A percentile compares a stretch with the other conserved stretches of the same genome.
These are phyloP conservation scores for Ivindomyrus marchei DNA, from an alignment of 2,113 vertebrate genomes.

Conservation along the genomic window DNA sequence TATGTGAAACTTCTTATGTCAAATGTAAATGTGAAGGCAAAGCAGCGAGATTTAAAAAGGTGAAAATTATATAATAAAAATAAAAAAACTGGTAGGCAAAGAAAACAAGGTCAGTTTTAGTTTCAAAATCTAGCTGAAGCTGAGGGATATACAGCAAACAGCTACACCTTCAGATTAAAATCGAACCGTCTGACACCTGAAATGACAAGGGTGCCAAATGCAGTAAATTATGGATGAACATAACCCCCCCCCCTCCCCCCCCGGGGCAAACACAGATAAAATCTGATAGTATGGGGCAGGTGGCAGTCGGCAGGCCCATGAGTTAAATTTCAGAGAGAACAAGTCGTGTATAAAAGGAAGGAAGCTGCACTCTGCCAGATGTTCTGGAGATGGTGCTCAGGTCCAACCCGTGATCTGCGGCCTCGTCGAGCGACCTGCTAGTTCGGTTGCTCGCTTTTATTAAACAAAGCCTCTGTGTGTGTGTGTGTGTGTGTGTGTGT, in stretches of 20 bases:
- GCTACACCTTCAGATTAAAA: slow-evolving; percentile 53
- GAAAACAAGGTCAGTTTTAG: neutral
- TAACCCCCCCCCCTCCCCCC: neutral
- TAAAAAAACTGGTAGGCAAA: neutral
- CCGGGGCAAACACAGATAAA: neutral
- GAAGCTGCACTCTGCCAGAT: neutral
- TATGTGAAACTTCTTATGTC: neutral
- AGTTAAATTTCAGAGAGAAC: neutral
- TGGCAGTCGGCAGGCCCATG: neutral
- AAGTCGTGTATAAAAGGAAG: neutral
- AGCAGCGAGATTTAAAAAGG: neutral
- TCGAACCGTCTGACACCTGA: slow-evolving; percentile 53
- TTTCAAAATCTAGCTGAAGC: neutral
- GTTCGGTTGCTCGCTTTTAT: neutral
- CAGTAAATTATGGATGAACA: neutral
- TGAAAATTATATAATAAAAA: neutral
- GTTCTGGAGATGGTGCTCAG: neutral
- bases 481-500: neutral
- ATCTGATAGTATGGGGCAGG: neutral
- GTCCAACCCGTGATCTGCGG: neutral
- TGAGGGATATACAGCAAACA: neutral
- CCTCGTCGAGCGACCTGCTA: neutral
- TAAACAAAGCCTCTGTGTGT: neutral
- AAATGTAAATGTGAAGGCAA: neutral
- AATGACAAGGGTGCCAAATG: neutral